These are phyloP conservation scores for Motacilla tschutschensis DNA, from an alignment of 2,113 vertebrate species.

Conservation along the genomic window DNA sequence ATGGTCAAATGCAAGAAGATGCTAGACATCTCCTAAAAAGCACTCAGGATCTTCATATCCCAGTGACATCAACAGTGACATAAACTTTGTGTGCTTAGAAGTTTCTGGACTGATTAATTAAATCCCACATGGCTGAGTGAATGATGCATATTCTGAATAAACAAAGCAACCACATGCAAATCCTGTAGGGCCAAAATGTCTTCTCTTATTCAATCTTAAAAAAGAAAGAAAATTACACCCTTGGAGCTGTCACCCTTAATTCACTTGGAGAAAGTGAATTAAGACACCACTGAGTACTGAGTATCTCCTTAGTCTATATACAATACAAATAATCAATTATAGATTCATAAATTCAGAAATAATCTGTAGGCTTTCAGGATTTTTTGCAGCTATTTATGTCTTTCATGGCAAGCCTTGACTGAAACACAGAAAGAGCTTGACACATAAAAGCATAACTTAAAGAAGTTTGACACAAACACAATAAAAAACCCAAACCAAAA, in stretches of 20 bases:
- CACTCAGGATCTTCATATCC: background rate
- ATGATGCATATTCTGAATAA: background rate
- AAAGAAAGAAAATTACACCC: background rate
- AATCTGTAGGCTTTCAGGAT: background rate
- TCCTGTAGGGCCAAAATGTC: background rate
- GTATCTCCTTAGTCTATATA: background rate
- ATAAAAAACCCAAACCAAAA: background rate
- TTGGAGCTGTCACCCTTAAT: no score
- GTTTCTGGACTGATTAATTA: background rate
- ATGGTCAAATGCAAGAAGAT: background rate
- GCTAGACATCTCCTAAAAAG: background rate
- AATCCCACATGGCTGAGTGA: background rate
- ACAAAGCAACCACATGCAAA: background rate
- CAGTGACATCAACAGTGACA: background rate
- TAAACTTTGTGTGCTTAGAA: background rate
- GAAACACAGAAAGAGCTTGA: slow-evolving; percentile 9
- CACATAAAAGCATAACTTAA: slow-evolving; percentile 19
- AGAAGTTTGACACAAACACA: slow-evolving; percentile 49
- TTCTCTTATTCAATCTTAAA: background rate
- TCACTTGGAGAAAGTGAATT: background rate
- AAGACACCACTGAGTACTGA: background rate
- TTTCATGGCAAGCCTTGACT: slow-evolving; percentile 8
- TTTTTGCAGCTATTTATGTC: background rate
- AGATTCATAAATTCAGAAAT: background rate
- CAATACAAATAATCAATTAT: background rate